Evolutionary conservation across 1,140 invertebrate genomes (phyloP), one percentile per base, ranked within the genome.

Genomic region (Eciton burchellii): DNA sequence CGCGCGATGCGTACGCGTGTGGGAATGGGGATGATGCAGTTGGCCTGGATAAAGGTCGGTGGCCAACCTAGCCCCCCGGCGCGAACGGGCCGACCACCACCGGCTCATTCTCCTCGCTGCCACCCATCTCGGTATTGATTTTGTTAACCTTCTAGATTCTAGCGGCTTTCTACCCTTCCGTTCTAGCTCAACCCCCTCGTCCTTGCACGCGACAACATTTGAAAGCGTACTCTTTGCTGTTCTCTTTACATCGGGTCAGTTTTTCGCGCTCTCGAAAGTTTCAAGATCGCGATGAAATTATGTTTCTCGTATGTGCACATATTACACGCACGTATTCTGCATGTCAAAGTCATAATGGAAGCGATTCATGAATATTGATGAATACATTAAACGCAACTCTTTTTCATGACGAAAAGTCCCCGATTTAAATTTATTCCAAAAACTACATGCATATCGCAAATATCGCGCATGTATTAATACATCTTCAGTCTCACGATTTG

Each of bases 31-130:
- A 90, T 91, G 90, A 91, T 91, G 88, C 89, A 90, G 91, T 90
- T 91, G 91, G 88, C 91, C 91, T 90, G 89, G 89, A 91, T 91
- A 92, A 90, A 92, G 91, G 91, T 92, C 91, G 91, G 89, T 92
- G 89, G 87, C 91, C 91, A 89, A 92, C 91, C 90, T 92, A 92
- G 91, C 89, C 89, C 89, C 91, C 89, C 85, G 88, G 85, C 71
- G 72, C 57, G 43, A 73, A 70, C 84, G 63, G 60, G 52, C 45
- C 85, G 79, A 83, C 81, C 66, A 77, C 77, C 85, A 71, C 47
- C 60, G 56, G 86, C 81, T 71, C 83, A 68, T 35, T 29, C 81
- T 62, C 71, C 26, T 29, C 24, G 56, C 57, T 68, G 54, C 88
- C 87, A 88, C 88, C 89, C 89, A 89, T 86, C 63, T 79, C 81